phyloP scores from a whole-genome alignment of 2,888 invertebrate species.

The Glomeris marginata region DNA sequence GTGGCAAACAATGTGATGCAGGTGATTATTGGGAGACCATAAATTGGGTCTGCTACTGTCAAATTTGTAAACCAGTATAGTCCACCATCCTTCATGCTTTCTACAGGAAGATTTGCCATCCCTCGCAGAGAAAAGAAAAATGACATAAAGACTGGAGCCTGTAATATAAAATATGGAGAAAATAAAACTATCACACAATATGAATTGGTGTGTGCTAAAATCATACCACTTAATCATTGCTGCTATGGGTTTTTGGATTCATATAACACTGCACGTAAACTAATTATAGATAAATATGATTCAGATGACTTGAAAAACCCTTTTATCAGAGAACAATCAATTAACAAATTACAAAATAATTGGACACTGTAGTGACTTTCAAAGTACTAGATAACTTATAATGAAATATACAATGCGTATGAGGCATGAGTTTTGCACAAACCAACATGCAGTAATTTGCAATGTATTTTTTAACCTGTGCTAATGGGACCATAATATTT shows the following conservation, averaged over 20 bases:
- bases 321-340: too few species aligned
- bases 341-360: too few species aligned
- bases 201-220: not conserved
- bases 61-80: conserved; percentile 85
- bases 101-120: conserved; percentile 83
- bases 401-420: too few species aligned
- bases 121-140: conserved; percentile 72
- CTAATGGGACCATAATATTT: conserved; percentile 42
- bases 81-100: conserved; percentile 77
- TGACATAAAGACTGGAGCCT: conserved; percentile 76
- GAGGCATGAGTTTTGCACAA: not conserved
- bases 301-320: too few species aligned
- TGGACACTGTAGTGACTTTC: too few species aligned
- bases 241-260: not conserved
- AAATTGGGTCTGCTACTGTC: conserved; percentile 78
- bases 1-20: conserved; percentile 65
- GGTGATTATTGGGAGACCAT: conserved; percentile 68
- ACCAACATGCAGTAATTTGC: not conserved
- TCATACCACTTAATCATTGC: not conserved
- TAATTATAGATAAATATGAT: too few species aligned
- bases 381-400: not conserved
- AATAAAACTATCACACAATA: conserved; percentile 18
- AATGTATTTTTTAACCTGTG: conserved; percentile 24
- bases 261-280: too few species aligned
- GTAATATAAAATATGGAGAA: conserved; percentile 11